Percentiles rank a stretch among this genome's conserved stretches.
phyloP scores from a whole-genome alignment of 2,113 vertebrate species.

The Pteropus alecto region DNA sequence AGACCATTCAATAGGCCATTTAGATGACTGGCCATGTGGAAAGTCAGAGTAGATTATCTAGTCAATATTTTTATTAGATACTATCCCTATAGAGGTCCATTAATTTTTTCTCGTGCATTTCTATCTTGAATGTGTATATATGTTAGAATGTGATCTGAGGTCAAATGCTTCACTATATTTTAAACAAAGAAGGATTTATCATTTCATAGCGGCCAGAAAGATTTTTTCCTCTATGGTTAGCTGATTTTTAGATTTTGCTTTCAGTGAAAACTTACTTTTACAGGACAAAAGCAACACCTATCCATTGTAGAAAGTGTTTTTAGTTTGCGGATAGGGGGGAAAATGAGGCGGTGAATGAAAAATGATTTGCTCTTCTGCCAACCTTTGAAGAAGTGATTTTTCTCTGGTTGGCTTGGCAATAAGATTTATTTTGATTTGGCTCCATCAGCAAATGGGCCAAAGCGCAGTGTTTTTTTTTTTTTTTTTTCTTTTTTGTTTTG shows the following conservation, averaged over 20 bases:
- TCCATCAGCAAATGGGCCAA: neutral
- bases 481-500: neutral
- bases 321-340: neutral
- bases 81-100: neutral
- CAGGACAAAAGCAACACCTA: neutral
- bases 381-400: slow-evolving; percentile 51
- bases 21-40: neutral
- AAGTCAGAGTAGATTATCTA: neutral
- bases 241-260: slow-evolving; percentile 52
- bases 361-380: slow-evolving; percentile 56
- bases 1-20: neutral
- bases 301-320: slow-evolving; percentile 9
- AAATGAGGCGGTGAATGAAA: slow-evolving; percentile 29
- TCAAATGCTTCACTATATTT: slow-evolving; percentile 13
- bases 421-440: slow-evolving; percentile 32
- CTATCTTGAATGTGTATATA: neutral
- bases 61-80: slow-evolving; percentile 35
- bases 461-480: neutral
- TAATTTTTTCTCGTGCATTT: neutral
- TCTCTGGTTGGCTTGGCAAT: neutral
- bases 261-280: slow-evolving; percentile 14
- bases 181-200: neutral
- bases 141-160: neutral
- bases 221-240: neutral
- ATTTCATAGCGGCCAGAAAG: neutral